Conservation (phyloP, 2,113 vertebrate genomes). For the Noturus placidus region DNA sequence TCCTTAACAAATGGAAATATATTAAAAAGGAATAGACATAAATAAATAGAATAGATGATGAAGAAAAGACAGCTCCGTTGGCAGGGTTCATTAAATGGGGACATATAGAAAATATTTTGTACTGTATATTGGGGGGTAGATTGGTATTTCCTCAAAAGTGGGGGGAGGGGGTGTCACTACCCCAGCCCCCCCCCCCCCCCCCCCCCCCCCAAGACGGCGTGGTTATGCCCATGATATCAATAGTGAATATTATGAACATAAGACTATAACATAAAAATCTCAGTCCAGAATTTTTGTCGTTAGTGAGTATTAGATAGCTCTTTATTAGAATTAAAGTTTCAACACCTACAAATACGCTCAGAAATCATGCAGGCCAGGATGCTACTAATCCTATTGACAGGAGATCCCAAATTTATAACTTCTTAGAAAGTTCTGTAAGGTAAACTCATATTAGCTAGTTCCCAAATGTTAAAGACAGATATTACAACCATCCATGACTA, state of each 20-base stretch:
- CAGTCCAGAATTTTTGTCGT: neutral
- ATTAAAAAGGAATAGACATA: too few species aligned
- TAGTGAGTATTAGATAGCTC: neutral
- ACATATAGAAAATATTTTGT: too few species aligned
- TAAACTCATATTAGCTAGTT: neutral
- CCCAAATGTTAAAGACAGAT: neutral
- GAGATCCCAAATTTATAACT: neutral
- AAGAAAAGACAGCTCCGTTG: too few species aligned
- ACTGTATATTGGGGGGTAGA: too few species aligned
- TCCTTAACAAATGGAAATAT: too few species aligned
- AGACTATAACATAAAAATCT: neutral
- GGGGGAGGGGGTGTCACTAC: too few species aligned
- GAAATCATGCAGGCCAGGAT: neutral
- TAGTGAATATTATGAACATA: neutral
- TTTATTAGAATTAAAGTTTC: neutral
- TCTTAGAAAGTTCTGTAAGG: neutral
- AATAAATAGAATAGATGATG: too few species aligned
- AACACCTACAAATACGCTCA: neutral
- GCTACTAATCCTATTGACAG: neutral
- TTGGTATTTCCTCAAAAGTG: too few species aligned
- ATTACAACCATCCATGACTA: neutral
- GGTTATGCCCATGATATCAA: too few species aligned
- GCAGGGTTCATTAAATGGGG: too few species aligned
- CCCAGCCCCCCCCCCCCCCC: too few species aligned
- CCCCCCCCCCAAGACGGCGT: too few species aligned